phyloP scores from a whole-genome alignment of 2,797 vertebrate species.

The Australoheros facetus region DNA sequence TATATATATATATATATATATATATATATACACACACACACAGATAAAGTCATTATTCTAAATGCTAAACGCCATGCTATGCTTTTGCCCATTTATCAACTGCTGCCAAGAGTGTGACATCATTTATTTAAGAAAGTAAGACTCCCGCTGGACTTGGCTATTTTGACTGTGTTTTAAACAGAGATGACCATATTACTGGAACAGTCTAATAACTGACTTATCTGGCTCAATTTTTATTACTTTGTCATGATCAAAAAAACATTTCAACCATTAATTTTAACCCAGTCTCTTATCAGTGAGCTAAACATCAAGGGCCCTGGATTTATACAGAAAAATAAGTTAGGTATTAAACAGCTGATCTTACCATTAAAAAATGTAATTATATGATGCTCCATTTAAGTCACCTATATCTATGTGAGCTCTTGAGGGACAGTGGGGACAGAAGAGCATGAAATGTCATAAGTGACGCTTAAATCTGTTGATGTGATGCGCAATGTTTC shows the following conservation, averaged over 20 bases:
- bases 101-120: constrained; percentile 42
- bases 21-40: neutral
- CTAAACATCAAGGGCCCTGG: neutral
- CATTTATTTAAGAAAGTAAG: constrained; percentile 51
- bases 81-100: constrained; percentile 53
- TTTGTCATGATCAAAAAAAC: constrained; percentile 23
- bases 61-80: constrained; percentile 57
- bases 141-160: constrained; percentile 29
- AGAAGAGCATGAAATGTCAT: neutral
- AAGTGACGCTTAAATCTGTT: neutral
- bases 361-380: neutral
- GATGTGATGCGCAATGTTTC: neutral
- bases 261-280: neutral
- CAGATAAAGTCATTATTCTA: constrained; percentile 55
- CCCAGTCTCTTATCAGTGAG: neutral
- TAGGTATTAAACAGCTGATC: neutral
- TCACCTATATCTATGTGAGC: neutral
- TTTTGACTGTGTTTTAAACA: constrained; percentile 27
- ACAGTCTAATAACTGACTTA: constrained; percentile 1
- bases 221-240: neutral
- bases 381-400: neutral
- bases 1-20: neutral
- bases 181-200: constrained; percentile 22
- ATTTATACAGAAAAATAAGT: neutral
- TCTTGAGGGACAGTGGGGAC: neutral